These are phyloP conservation scores for Drosophila macrospina DNA, from an alignment of 2,888 invertebrate genomes.

Conservation along the genomic window DNA sequence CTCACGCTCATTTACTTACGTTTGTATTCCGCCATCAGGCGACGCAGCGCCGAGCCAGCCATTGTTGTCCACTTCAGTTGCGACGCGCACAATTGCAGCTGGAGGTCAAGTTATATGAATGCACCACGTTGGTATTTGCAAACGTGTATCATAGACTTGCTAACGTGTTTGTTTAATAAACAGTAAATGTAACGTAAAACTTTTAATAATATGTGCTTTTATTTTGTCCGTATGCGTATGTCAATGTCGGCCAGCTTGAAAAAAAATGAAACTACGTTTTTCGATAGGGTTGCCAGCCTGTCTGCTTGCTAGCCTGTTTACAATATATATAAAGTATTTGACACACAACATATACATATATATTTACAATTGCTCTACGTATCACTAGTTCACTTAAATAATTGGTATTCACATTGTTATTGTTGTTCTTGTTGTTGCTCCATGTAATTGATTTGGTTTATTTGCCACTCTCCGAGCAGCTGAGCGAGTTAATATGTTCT, in stretches of 20 bases:
- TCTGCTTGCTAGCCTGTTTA: constrained; percentile 9
- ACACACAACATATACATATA: background rate
- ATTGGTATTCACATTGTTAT: background rate
- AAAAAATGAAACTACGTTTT: constrained; percentile 59
- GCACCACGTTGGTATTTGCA: constrained; percentile 45
- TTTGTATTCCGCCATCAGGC: constrained; percentile 95
- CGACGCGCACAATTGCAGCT: constrained; percentile 30
- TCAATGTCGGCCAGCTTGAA: constrained; percentile 59
- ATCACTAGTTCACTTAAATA: background rate
- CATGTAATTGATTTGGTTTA: background rate
- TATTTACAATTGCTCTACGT: background rate
- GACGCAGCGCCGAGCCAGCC: constrained; percentile 93
- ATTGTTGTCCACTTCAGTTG: constrained; percentile 84
- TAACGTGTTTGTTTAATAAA: constrained; percentile 17
- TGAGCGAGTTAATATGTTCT: background rate
- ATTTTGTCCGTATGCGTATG: constrained; percentile 52
- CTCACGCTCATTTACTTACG: constrained; percentile 86
- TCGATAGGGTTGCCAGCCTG: constrained; percentile 40
- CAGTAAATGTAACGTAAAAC: constrained; percentile 23
- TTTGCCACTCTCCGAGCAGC: constrained; percentile 5
- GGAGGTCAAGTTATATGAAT: constrained; percentile 54
- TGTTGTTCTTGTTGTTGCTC: background rate
- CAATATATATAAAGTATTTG: constrained; percentile 1
- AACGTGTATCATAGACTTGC: constrained; percentile 37
- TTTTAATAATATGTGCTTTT: constrained; percentile 40